Conservation (phyloP, 2,888 invertebrate genomes). For the Teinopalpus imperialis region DNA sequence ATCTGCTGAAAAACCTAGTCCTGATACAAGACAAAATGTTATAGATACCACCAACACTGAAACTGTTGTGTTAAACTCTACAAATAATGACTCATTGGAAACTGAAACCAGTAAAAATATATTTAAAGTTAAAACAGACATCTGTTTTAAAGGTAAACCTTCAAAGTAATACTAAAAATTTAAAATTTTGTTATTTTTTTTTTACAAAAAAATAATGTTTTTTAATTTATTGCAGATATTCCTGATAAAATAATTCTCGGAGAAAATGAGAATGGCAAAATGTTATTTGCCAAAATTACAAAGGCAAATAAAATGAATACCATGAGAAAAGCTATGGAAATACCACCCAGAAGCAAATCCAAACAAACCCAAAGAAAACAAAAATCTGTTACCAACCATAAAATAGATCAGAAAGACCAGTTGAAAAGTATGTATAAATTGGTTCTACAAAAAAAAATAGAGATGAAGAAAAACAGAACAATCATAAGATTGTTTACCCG, state of each 20-base stretch:
- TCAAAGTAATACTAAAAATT: neutral
- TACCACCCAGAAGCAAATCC: neutral
- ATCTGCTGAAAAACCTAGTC: constrained; percentile 24
- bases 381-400: neutral
- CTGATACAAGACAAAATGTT: neutral
- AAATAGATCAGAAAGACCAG: neutral
- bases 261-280: constrained; percentile 59
- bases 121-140: constrained; percentile 60
- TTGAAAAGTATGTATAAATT: constrained; percentile 9
- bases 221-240: constrained; percentile 66
- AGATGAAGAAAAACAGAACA: too few species aligned
- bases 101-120: constrained; percentile 1
- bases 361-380: constrained; percentile 5
- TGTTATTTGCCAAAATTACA: constrained; percentile 54
- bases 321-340: neutral
- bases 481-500: too few species aligned
- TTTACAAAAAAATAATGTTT: too few species aligned
- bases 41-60: neutral
- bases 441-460: too few species aligned
- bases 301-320: constrained; percentile 1
- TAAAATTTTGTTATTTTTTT: neutral
- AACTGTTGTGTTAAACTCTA: neutral
- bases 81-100: neutral
- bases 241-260: constrained; percentile 66
- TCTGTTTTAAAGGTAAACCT: constrained; percentile 51